phyloP scores from a whole-genome alignment of 2,797 vertebrate species.

The Simalia tracyae region DNA sequence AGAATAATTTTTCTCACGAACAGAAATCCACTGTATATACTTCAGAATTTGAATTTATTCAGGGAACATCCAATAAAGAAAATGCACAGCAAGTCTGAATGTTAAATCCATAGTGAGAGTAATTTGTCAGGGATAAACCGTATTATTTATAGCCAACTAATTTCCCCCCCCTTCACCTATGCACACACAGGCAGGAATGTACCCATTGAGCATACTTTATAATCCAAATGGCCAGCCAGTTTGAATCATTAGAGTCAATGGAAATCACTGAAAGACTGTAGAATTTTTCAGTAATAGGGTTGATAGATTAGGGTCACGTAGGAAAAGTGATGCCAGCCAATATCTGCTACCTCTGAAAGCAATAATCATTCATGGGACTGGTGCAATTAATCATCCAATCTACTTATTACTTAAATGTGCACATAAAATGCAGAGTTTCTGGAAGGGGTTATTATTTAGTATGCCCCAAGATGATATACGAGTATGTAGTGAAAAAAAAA shows the following conservation, averaged over 20 bases:
- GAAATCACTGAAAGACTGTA: neutral
- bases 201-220: neutral
- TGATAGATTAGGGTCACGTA: neutral
- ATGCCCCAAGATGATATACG: neutral
- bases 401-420: neutral
- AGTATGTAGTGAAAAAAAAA: neutral
- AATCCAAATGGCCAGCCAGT: neutral
- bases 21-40: neutral
- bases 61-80: neutral
- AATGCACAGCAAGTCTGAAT: neutral
- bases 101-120: neutral
- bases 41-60: neutral
- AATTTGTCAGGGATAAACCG: neutral
- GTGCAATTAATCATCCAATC: neutral
- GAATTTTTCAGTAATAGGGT: neutral
- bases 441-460: neutral
- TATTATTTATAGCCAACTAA: neutral
- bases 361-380: neutral
- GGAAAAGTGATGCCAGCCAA: neutral
- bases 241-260: neutral
- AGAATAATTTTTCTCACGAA: neutral
- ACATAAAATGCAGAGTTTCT: neutral
- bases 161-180: neutral
- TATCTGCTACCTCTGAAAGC: neutral
- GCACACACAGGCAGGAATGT: neutral